Percentiles rank a stretch among this genome's conserved stretches.
Conservation (phyloP, 2,113 vertebrate genomes). For the Boleophthalmus pectinirostris region DNA sequence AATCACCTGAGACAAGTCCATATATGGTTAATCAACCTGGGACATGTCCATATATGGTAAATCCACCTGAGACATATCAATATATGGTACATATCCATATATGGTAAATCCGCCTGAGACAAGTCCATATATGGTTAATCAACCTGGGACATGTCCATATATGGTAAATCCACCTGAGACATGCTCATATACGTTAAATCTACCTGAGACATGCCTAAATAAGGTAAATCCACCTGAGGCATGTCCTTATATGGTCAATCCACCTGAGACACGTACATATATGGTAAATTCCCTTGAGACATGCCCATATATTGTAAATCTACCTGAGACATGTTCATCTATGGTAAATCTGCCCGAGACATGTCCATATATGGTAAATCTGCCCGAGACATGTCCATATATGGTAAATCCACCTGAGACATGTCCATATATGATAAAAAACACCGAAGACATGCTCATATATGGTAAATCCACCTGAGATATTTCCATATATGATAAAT, state of each 20-base stretch:
- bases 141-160: slow-evolving; percentile 64
- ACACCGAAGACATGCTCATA: slow-evolving; percentile 65
- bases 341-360: no score
- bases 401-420: slow-evolving; percentile 76
- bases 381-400: no score
- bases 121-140: no score
- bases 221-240: no score
- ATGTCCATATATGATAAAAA: no score
- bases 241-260: slow-evolving; percentile 87
- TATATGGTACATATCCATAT: slow-evolving; percentile 70
- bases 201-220: no score
- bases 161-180: slow-evolving; percentile 76
- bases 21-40: slow-evolving; percentile 83
- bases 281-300: slow-evolving; percentile 28
- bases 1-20: slow-evolving; percentile 1
- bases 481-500: no score
- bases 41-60: slow-evolving; percentile 83
- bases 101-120: no score
- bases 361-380: no score
- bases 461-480: slow-evolving; percentile 79
- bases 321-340: no score
- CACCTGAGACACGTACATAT: no score
- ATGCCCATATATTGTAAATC: slow-evolving; percentile 83
- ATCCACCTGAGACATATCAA: slow-evolving; percentile 76
- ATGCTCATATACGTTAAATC: no score